Percentiles rank a stretch among this genome's conserved stretches.
Evolutionary conservation across 2,888 invertebrate species (phyloP).

Genomic region (Synergus umbraculus): DNA sequence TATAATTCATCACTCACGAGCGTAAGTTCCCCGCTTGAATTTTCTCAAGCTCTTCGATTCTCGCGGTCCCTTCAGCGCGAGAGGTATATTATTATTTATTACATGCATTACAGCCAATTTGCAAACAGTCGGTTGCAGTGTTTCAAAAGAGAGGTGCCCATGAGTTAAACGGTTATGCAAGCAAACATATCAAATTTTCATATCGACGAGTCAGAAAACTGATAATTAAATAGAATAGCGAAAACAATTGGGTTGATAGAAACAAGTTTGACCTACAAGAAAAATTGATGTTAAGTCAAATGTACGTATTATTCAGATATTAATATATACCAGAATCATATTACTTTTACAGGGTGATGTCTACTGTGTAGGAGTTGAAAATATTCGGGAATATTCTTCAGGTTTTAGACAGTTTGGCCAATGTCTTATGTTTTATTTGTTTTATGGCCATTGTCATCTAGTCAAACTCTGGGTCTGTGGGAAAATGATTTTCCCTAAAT

Average conservation of each 20-base stretch:
- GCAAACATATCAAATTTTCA: constrained; percentile 40
- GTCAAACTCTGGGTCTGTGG: no score
- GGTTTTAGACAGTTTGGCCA: no score
- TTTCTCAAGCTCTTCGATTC: constrained; percentile 39
- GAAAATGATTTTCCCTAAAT: no score
- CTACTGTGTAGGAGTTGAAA: no score
- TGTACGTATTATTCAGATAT: background rate
- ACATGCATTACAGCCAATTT: constrained; percentile 41
- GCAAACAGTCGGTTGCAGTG: constrained; percentile 41
- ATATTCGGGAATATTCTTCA: no score
- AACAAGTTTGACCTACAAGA: constrained; percentile 17
- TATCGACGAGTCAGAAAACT: constrained; percentile 29
- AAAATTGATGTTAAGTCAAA: background rate
- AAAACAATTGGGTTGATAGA: constrained; percentile 20
- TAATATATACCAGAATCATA: no score
- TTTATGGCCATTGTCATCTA: no score
- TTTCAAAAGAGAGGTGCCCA: constrained; percentile 38
- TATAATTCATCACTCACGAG: constrained; percentile 24
- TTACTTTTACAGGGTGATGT: no score
- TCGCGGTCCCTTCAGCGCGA: constrained; percentile 34
- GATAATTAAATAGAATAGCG: constrained; percentile 28
- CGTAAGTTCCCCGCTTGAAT: constrained; percentile 24
- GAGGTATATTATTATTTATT: constrained; percentile 41
- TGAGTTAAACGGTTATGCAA: constrained; percentile 41
- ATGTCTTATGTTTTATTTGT: no score